Percentiles rank a stretch among this genome's conserved stretches.
Evolutionary conservation across 2,888 invertebrate genomes (phyloP).

Genomic region (Tachystola acroxantha): DNA sequence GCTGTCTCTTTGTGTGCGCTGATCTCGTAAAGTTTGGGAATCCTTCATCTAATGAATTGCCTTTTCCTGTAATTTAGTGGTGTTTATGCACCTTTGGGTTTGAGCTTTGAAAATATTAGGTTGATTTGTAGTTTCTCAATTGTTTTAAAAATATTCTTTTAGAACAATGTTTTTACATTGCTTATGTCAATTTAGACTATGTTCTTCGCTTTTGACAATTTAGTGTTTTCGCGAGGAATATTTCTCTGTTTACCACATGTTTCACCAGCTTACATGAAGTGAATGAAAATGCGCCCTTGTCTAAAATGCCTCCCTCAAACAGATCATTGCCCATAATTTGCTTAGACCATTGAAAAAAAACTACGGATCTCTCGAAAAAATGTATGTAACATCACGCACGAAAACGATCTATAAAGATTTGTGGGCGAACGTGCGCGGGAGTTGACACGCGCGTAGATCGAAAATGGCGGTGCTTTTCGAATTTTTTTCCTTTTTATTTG

Average conservation of each 20-base stretch:
- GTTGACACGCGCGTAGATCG: constrained; percentile 20
- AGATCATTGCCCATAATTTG: constrained; percentile 40
- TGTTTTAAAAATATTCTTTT: too few relatives aligned
- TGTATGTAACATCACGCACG: constrained; percentile 54
- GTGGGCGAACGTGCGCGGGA: constrained; percentile 53
- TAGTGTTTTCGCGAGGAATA: too few relatives aligned
- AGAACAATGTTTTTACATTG: too few relatives aligned
- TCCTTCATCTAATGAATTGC: too few relatives aligned
- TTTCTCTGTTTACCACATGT: neutral
- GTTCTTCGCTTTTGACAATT: neutral
- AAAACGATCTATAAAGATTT: constrained; percentile 74
- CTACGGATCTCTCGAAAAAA: constrained; percentile 21
- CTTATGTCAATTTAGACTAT: too few relatives aligned
- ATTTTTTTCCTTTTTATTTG: constrained; percentile 59
- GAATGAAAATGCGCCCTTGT: constrained; percentile 1
- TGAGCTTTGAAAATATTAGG: too few relatives aligned
- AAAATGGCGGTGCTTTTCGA: constrained; percentile 44
- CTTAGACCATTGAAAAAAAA: constrained; percentile 28
- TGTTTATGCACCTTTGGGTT: too few relatives aligned
- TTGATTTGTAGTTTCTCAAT: too few relatives aligned
- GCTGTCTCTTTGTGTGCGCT: too few relatives aligned
- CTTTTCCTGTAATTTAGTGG: too few relatives aligned
- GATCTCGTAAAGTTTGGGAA: too few relatives aligned
- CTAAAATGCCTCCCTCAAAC: constrained; percentile 24
- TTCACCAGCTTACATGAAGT: neutral